These are phyloP conservation scores for Struthio camelus DNA, from an alignment of 2,113 vertebrate species.

Conservation along the genomic window DNA sequence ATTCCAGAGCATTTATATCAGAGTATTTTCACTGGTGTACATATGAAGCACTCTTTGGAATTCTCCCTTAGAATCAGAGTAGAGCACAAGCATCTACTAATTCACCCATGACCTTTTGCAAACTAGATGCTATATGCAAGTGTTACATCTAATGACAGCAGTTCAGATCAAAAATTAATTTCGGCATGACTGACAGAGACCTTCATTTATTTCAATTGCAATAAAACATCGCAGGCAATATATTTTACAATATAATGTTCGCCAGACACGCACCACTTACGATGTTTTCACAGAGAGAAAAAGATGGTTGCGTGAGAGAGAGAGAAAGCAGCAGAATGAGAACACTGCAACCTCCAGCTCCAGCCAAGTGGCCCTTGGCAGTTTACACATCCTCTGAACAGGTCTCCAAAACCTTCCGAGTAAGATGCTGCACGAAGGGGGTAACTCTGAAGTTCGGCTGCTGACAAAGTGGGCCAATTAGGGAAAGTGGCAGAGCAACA, in stretches of 20 bases:
- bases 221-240: neutral
- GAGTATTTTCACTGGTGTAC: neutral
- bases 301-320: neutral
- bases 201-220: neutral
- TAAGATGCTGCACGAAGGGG: accelerated
- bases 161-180: neutral
- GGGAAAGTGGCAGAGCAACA: accelerated
- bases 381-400: neutral
- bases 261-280: accelerated
- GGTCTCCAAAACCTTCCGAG: neutral
- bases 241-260: neutral
- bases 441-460: neutral
- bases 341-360: neutral
- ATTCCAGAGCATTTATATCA: neutral
- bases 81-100: neutral
- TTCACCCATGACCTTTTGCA: neutral
- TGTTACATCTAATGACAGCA: neutral
- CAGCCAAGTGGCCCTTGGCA: neutral
- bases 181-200: neutral
- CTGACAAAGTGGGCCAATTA: neutral
- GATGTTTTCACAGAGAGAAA: too few relatives aligned
- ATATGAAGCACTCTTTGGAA: neutral
- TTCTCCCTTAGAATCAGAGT: neutral
- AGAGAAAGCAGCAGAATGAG: accelerated
- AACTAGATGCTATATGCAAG: neutral